Evolutionary conservation across 53 echinoderm and acorn worm genomes (phyloP), one percentile per base, ranked within the genome.

Genomic region (Astropecten irregularis): DNA sequence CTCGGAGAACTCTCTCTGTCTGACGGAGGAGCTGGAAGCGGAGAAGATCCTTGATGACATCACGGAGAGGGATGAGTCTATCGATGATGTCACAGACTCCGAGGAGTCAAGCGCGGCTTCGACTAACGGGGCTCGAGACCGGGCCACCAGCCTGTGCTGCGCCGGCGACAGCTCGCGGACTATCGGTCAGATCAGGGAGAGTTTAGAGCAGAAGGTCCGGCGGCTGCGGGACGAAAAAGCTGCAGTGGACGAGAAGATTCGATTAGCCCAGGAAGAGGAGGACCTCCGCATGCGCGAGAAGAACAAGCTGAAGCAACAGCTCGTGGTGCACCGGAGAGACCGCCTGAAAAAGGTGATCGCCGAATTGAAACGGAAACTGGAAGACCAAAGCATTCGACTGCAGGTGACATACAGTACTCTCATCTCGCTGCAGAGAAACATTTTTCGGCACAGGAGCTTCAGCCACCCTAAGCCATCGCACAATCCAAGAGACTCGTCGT

Each of bases 361-460:
- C 10, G 97, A 94, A 6, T 50, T 97, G 52, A 89, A 87, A 54
- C 39, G 74, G 20, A 91, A 94, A 48, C 79, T 97, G 6, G 97
- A 97, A 18, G 83, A 90, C 48, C 97, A 97, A 40, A 94, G 93
- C 36, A 67, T 88, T 51, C 73, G 94, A 44, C 81, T 97, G 20
- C 97, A 97, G 60, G 34, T 69, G 35, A 87, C 89, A 22, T 97
- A 97, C 66, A 97, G 82, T 73, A 92, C 93, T 29, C 73, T 97
- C 10, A 85, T 97, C 11, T 71, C 85, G 2, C 70, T 97, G 39
- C 93, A 97, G 61, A 92, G 92, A 59, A 94, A 87, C 40, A 73
- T 97, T 46, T 79, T 97, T 40, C 89, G 92, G 4, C 88, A 90
- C 26, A 90, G 95, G 71, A 95, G 95, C 87, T 95, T 95, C 33